These are phyloP conservation scores for Lissocephala sabroskyi DNA, from an alignment of 2,888 invertebrate species.

Conservation along the genomic window DNA sequence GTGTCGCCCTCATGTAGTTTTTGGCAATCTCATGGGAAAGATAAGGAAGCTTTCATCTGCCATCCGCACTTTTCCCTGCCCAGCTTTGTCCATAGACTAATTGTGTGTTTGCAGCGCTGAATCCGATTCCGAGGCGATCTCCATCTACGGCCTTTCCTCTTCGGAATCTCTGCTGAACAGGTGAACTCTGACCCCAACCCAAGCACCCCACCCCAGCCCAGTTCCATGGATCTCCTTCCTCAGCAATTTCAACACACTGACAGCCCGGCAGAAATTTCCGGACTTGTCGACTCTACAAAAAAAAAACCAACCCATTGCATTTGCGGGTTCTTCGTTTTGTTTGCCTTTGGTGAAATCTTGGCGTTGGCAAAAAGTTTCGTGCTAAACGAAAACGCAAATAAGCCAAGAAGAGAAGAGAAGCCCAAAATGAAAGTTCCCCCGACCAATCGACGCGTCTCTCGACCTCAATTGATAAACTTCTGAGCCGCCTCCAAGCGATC, in stretches of 20 bases:
- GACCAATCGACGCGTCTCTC: conserved; percentile 44
- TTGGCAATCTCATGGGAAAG: background rate
- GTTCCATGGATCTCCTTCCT: conserved; percentile 9
- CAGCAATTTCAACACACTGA: too few species aligned
- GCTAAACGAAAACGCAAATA: conserved; percentile 51
- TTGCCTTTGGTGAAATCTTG: conserved; percentile 42
- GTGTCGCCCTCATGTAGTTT: conserved; percentile 13
- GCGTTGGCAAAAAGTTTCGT: conserved; percentile 11
- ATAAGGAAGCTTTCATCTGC: background rate
- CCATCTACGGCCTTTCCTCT: too few species aligned
- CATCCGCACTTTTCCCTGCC: background rate
- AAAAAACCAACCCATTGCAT: too few species aligned
- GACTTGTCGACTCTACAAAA: too few species aligned
- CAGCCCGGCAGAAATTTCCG: too few species aligned
- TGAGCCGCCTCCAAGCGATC: background rate
- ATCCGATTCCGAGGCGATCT: conserved; percentile 15
- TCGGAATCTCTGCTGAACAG: too few species aligned
- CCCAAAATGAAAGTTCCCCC: conserved; percentile 15
- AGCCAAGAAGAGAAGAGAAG: conserved; percentile 18
- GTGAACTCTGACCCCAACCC: too few species aligned
- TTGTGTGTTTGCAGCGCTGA: background rate
- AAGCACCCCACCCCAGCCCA: conserved; percentile 24
- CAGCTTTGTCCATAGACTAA: background rate
- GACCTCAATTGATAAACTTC: conserved; percentile 38
- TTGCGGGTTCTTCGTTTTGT: conserved; percentile 18